phyloP scores from a whole-genome alignment of 2,888 invertebrate genomes.

The Chloroclystis v-ata region DNA sequence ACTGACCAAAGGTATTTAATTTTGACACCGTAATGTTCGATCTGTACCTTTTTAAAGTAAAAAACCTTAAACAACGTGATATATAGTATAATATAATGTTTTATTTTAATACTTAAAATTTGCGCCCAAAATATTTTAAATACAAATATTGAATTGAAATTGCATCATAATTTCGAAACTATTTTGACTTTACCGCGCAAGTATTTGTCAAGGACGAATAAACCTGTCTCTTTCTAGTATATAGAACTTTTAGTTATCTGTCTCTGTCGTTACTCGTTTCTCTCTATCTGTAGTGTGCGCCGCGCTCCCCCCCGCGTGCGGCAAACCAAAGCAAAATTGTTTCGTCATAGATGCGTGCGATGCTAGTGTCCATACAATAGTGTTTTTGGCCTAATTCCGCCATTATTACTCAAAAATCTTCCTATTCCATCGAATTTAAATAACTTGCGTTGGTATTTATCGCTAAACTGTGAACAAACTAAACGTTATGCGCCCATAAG shows the following conservation, averaged over 20 bases:
- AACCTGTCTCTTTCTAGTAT: conserved; percentile 52
- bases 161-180: conserved; percentile 28
- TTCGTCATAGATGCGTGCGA: conserved; percentile 64
- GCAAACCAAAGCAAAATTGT: conserved; percentile 40
- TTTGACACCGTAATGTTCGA: too few species aligned
- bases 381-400: conserved; percentile 71
- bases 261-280: conserved; percentile 10
- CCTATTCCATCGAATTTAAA: conserved; percentile 44
- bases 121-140: neutral
- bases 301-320: conserved; percentile 38
- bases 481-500: conserved; percentile 7
- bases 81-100: neutral
- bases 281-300: conserved; percentile 1
- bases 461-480: conserved; percentile 11
- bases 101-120: neutral
- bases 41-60: too few species aligned
- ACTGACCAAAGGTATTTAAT: too few species aligned
- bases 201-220: conserved; percentile 57
- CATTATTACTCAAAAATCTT: conserved; percentile 61
- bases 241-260: conserved; percentile 42
- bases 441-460: conserved; percentile 16
- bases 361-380: conserved; percentile 55
- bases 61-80: neutral
- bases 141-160: conserved; percentile 5
- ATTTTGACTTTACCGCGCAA: conserved; percentile 75